Conservation (phyloP, 1,140 invertebrate species). For the Nasonia vitripennis region DNA sequence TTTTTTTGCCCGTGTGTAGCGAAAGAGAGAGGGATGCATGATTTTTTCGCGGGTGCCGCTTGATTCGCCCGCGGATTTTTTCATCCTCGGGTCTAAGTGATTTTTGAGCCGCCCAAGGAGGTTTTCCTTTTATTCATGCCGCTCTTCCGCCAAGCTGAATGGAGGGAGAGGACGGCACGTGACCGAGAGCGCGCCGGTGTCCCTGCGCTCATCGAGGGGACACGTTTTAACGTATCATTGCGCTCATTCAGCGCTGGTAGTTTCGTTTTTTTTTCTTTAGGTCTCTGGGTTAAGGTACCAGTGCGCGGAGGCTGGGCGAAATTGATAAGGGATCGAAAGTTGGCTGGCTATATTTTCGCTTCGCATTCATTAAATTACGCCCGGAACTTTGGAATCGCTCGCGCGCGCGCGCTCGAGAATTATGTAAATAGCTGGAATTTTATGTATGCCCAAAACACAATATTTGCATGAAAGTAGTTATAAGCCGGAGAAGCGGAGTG, state of each 20-base stretch:
- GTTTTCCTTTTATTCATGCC: background rate
- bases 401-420: background rate
- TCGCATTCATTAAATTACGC: no score
- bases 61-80: no score
- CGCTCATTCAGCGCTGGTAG: no score
- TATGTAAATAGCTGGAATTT: constrained; percentile 44
- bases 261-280: no score
- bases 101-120: background rate
- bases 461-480: constrained; percentile 43
- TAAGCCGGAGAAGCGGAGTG: background rate
- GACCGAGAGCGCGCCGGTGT: background rate
- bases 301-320: no score
- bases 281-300: no score
- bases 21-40: background rate
- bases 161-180: background rate
- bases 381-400: no score
- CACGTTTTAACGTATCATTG: no score
- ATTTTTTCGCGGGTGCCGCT: background rate
- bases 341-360: no score
- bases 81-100: background rate
- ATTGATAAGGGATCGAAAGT: no score
- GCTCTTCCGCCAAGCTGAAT: background rate
- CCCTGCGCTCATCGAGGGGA: no score
- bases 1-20: background rate
- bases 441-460: constrained; percentile 35